Base-by-base conservation (phyloP, 2,888 invertebrate species). In the Acronicta psi region DNA sequence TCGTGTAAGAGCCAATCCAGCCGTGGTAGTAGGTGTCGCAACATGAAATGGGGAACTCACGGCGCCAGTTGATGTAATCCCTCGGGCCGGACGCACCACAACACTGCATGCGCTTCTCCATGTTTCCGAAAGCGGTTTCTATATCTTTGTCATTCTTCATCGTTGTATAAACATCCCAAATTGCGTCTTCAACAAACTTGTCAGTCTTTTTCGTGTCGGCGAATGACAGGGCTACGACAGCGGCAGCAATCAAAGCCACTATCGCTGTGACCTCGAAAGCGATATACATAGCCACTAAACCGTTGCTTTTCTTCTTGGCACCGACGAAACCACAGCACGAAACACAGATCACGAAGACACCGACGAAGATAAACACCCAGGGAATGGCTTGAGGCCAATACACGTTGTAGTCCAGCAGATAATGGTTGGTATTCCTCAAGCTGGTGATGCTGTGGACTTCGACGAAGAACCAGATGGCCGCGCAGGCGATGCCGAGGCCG, bases 371-470 rank as follows among this genome's bases (percentile, higher is more conserved):
- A 59, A 93, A 94, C 59, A 93, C 77, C 93, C 93, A 94, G 0
- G 93, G 93, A 0, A 92, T 82, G 0, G 89, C 91, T 69, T 94
- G 93, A 0, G 93, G 91, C 93, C 92, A 94, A 61, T 92, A 92
- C 58, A 94, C 85, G 14, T 83, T 87, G 83, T 91, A 94, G 68
- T 94, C 93, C 62, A 93, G 77, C 0, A 91, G 66, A 31, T 93
- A 93, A 52, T 93, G 93, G 77, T 91, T 91, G 37, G 82, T 73
- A 63, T 92, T 91, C 8, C 92, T 74, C 13, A 92, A 65, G 6
- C 79, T 84, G 0, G 90, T 90, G 57, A 92, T 81, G 42, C 77
- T 73, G 67, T 86, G 77, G 7, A 92, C 79, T 68, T 92, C 87
- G 2, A 88, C 80, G 69, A 90, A 92, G 83, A 88, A 91, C 88